Evolutionary conservation across 2,888 invertebrate genomes (phyloP).

Genomic region (Microchrysa polita): DNA sequence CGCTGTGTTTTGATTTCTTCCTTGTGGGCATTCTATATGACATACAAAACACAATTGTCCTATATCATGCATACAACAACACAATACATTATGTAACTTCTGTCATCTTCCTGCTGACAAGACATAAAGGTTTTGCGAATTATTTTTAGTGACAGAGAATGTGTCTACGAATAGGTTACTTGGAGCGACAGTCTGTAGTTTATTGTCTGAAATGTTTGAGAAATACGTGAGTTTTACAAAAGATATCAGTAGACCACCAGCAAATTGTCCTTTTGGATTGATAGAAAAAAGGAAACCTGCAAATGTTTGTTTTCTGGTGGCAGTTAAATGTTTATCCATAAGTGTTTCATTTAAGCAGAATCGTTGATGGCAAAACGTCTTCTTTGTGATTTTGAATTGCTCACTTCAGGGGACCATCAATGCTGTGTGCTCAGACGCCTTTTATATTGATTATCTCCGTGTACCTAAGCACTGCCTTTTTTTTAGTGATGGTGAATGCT

Average conservation of each 20-base stretch:
- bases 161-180: not conserved
- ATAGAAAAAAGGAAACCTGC: no score
- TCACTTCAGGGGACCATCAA: no score
- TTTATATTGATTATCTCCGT: no score
- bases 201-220: not conserved
- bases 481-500: no score
- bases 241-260: constrained; percentile 31
- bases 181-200: not conserved
- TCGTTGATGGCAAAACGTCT: no score
- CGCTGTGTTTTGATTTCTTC: constrained; percentile 22
- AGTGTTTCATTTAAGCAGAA: no score
- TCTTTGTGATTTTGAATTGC: no score
- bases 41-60: constrained; percentile 38
- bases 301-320: no score
- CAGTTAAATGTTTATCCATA: not conserved
- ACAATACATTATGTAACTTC: constrained; percentile 33
- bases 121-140: constrained; percentile 1
- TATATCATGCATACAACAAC: constrained; percentile 12
- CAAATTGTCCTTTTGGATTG: constrained; percentile 18
- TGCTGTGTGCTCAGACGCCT: no score
- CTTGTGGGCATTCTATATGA: constrained; percentile 24
- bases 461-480: no score
- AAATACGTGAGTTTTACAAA: constrained; percentile 9
- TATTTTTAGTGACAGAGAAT: not conserved
- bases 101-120: constrained; percentile 22